phyloP scores from a whole-genome alignment of 2,797 vertebrate species.

The Acrossocheilus wenchowensis region DNA sequence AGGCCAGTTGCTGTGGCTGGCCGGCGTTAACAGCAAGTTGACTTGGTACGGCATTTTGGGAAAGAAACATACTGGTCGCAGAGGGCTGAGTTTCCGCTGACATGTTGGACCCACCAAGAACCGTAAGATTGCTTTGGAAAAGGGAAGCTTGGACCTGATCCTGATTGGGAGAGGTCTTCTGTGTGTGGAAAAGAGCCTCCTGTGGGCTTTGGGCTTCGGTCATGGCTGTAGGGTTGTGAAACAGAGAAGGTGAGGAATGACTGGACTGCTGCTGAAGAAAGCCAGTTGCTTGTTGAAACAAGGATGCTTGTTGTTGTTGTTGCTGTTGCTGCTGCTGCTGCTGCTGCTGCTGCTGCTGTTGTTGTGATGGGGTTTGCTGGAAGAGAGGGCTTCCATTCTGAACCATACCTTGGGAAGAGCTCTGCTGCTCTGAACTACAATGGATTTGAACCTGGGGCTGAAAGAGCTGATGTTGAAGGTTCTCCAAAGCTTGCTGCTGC shows the following conservation, averaged over 20 bases:
- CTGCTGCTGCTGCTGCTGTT: conserved; percentile 42
- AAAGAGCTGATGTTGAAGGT: conserved; percentile 84
- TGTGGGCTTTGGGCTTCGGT: conserved; percentile 86
- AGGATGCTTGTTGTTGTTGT: conserved; percentile 81
- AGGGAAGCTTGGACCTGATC: conserved; percentile 91
- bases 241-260: conserved; percentile 88
- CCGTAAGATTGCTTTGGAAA: conserved; percentile 89
- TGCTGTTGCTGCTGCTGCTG: conserved; percentile 62
- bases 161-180: conserved; percentile 84
- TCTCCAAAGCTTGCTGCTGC: conserved; percentile 78
- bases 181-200: conserved; percentile 86
- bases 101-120: conserved; percentile 82
- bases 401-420: conserved; percentile 80
- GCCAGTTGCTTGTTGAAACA: conserved; percentile 90
- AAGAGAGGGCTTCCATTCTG: conserved; percentile 85
- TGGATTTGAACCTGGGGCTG: conserved; percentile 91
- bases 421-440: conserved; percentile 85
- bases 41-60: conserved; percentile 82
- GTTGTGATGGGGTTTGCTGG: conserved; percentile 75
- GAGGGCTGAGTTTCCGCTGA: conserved; percentile 86
- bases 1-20: conserved; percentile 84
- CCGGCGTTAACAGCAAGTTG: conserved; percentile 84
- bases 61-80: conserved; percentile 86
- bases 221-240: conserved; percentile 88
- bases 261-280: conserved; percentile 89